A percentile compares a stretch with the other conserved stretches of the same genome.
Evolutionary conservation across 2,888 invertebrate genomes (phyloP).

Genomic region (Netelia melanura): DNA sequence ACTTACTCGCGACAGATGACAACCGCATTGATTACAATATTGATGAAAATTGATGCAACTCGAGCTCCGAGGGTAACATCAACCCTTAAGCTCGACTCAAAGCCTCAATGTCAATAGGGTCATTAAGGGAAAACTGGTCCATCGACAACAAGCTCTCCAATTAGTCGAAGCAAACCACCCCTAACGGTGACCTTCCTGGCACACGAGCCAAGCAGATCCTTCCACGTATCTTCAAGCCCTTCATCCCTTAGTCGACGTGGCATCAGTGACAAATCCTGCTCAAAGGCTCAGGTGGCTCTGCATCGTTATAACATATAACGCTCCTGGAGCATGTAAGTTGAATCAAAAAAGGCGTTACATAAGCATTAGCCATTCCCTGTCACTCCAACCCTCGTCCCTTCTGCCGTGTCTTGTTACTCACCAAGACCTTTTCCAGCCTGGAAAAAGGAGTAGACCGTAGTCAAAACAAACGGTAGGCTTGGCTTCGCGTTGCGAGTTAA

Average conservation of each 20-base stretch:
- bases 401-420: conserved; percentile 36
- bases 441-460: not conserved
- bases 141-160: too few relatives aligned
- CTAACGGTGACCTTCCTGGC: too few relatives aligned
- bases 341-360: conserved; percentile 11
- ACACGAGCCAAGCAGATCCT: not conserved
- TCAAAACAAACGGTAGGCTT: not conserved
- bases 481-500: conserved; percentile 24
- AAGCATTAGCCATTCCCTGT: conserved; percentile 13
- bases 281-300: conserved; percentile 16
- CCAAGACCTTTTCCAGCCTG: conserved; percentile 1
- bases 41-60: too few relatives aligned
- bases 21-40: too few relatives aligned
- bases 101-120: too few relatives aligned
- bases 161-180: too few relatives aligned
- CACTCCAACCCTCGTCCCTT: not conserved
- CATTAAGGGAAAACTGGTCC: too few relatives aligned
- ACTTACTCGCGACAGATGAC: too few relatives aligned
- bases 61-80: too few relatives aligned
- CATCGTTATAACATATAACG: not conserved
- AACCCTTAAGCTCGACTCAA: too few relatives aligned
- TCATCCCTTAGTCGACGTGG: not conserved
- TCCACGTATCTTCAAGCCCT: not conserved
- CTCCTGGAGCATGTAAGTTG: conserved; percentile 1
- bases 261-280: conserved; percentile 12